phyloP scores from a whole-genome alignment of 2,113 vertebrate species.

The Microcebus griseorufus region DNA sequence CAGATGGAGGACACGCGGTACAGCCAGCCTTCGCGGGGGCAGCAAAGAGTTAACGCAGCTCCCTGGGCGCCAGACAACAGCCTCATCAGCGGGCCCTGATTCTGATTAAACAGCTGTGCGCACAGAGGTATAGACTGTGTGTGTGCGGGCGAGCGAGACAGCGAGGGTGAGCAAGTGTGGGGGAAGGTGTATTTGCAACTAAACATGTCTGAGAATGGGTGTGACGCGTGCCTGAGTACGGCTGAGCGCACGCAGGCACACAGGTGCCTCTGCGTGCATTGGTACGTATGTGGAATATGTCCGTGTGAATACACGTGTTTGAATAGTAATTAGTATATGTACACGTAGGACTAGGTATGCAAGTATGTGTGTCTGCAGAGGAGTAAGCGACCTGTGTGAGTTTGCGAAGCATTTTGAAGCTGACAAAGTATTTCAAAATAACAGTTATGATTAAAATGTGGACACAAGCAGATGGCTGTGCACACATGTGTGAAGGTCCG shows the following conservation, averaged over 20 bases:
- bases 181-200: neutral
- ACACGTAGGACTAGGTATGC: too few species aligned
- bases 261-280: neutral
- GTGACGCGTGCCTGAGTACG: neutral
- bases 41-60: conserved; percentile 50
- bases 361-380: neutral
- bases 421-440: neutral
- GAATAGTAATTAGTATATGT: neutral
- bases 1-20: neutral
- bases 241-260: neutral
- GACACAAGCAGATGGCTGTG: neutral
- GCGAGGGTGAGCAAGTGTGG: neutral
- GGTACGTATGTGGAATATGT: neutral
- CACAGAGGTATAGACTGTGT: neutral
- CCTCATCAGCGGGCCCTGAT: conserved; percentile 36
- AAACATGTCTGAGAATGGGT: conserved; percentile 4
- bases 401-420: neutral
- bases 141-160: neutral
- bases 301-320: neutral
- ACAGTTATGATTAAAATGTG: neutral
- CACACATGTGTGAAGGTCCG: neutral
- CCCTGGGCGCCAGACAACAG: conserved; percentile 1
- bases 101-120: conserved; percentile 59
- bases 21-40: neutral
- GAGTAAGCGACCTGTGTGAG: neutral